phyloP scores from a whole-genome alignment of 1,140 invertebrate species.

The Philopotamus ludificatus region DNA sequence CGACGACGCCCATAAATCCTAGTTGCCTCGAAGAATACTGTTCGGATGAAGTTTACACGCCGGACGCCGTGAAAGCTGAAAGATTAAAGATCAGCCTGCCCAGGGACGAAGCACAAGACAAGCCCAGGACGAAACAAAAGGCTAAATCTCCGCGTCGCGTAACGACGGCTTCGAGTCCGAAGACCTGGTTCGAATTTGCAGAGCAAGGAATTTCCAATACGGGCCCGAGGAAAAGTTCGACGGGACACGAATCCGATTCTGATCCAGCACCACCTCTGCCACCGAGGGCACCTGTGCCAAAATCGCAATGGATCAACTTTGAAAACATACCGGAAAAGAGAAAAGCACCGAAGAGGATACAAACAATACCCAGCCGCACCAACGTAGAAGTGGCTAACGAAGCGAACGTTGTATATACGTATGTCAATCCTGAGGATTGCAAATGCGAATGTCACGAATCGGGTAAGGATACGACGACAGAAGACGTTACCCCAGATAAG shows the following conservation, averaged over 20 bases:
- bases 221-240: constrained; percentile 32
- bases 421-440: constrained; percentile 80
- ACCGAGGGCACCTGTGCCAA: constrained; percentile 52
- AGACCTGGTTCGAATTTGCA: constrained; percentile 65
- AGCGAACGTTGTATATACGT: constrained; percentile 62
- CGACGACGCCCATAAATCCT: constrained; percentile 79
- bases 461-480: constrained; percentile 43
- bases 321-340: constrained; percentile 79
- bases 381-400: constrained; percentile 44
- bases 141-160: constrained; percentile 53
- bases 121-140: constrained; percentile 44
- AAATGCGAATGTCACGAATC: constrained; percentile 79
- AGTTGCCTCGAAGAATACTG: constrained; percentile 74
- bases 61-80: constrained; percentile 52
- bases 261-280: constrained; percentile 54
- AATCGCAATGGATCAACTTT: constrained; percentile 77
- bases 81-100: constrained; percentile 71
- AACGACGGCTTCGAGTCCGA: constrained; percentile 51
- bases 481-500: constrained; percentile 35
- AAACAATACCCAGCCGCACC: constrained; percentile 65
- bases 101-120: constrained; percentile 52
- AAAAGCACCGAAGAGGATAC: constrained; percentile 75
- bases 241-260: constrained; percentile 30
- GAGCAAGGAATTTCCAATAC: constrained; percentile 55
- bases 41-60: constrained; percentile 51